These are phyloP conservation scores for Diorhabda sublineata DNA, from an alignment of 1,140 invertebrate genomes.

Conservation along the genomic window DNA sequence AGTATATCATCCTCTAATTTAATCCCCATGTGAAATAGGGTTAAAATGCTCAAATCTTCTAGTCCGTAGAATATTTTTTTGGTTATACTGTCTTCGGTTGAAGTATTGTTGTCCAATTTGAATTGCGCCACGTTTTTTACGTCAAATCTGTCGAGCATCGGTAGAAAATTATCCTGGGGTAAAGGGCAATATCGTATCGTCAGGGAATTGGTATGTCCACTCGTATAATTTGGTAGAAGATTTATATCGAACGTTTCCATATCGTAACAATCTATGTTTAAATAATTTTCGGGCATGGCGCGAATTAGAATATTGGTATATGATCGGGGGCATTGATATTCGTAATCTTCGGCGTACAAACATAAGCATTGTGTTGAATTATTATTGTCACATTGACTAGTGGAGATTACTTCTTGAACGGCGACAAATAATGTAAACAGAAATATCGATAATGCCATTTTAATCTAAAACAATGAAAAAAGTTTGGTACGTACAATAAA, in stretches of 20 bases:
- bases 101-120: background rate
- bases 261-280: slow-evolving; percentile 1
- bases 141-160: background rate
- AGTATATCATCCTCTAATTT: slow-evolving; percentile 10
- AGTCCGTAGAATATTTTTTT: background rate
- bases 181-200: background rate
- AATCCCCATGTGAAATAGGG: background rate
- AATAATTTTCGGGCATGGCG: background rate
- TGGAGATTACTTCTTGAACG: too few relatives aligned
- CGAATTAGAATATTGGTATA: background rate
- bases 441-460: background rate
- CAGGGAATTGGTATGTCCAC: background rate
- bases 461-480: background rate
- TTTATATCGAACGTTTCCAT: background rate
- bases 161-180: background rate
- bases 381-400: background rate
- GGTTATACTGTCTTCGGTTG: background rate
- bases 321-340: slow-evolving; percentile 3
- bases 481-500: background rate
- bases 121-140: background rate
- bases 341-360: background rate
- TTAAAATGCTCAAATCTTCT: background rate
- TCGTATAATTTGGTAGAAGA: background rate
- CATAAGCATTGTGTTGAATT: background rate
- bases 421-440: too few relatives aligned